These are phyloP conservation scores for Malthinus seriepunctatus DNA, from an alignment of 2,888 invertebrate genomes.

Conservation along the genomic window DNA sequence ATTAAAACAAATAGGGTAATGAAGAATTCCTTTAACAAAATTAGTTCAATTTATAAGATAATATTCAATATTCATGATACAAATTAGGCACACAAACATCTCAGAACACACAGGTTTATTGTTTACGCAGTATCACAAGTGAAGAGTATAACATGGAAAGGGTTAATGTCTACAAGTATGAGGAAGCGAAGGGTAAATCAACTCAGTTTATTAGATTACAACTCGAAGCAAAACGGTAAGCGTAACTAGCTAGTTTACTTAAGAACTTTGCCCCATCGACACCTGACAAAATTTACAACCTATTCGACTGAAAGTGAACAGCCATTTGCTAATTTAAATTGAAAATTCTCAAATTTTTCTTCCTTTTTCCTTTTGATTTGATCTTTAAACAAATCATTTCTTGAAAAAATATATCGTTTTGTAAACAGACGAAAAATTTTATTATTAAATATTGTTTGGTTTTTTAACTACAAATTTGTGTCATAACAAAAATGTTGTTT, in stretches of 20 bases:
- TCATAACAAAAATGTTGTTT: too few species aligned
- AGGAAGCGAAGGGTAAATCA: constrained; percentile 35
- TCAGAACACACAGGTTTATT: constrained; percentile 20
- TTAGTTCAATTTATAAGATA: constrained; percentile 6
- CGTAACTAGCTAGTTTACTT: constrained; percentile 27
- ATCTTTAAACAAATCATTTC: too few species aligned
- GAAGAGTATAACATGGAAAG: constrained; percentile 24
- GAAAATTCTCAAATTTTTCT: not conserved
- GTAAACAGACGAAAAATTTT: too few species aligned
- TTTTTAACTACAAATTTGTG: too few species aligned
- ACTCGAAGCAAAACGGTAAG: constrained; percentile 28
- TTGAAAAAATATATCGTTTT: too few species aligned
- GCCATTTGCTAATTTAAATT: constrained; percentile 14
- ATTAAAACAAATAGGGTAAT: not conserved
- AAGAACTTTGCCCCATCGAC: constrained; percentile 15
- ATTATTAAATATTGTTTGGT: too few species aligned
- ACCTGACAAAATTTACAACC: constrained; percentile 17
- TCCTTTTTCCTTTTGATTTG: not conserved
- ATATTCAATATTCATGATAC: constrained; percentile 17
- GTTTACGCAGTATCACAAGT: constrained; percentile 17
- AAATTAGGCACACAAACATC: constrained; percentile 23
- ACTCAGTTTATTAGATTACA: constrained; percentile 42
- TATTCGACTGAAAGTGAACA: constrained; percentile 10
- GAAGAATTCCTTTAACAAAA: not conserved
- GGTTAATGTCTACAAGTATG: constrained; percentile 33